phyloP scores from a whole-genome alignment of 2,113 vertebrate species.

The Thryonomys swinderianus region DNA sequence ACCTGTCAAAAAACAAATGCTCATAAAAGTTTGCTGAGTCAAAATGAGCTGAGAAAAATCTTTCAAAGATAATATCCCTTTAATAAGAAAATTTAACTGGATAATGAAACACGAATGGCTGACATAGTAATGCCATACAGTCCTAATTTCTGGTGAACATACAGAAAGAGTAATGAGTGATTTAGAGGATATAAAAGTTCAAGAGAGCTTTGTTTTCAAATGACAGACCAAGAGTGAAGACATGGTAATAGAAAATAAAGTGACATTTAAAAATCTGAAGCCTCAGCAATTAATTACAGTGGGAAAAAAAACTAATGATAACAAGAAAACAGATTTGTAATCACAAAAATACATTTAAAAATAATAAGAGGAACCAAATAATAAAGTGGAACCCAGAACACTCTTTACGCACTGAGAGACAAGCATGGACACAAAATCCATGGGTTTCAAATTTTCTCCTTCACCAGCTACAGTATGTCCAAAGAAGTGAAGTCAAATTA shows the following conservation, averaged over 20 bases:
- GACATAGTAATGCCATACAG: neutral
- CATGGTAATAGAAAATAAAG: neutral
- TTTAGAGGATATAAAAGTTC: constrained; percentile 12
- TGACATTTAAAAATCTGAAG: neutral
- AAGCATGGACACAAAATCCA: neutral
- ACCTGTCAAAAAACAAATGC: constrained; percentile 25
- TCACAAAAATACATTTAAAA: neutral
- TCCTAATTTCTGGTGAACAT: neutral
- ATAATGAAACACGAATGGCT: constrained; percentile 55
- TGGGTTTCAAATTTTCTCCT: neutral
- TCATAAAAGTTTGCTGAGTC: constrained; percentile 52
- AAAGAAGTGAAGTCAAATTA: neutral
- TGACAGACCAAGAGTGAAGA: constrained; percentile 37
- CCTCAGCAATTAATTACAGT: neutral
- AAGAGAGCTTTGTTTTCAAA: constrained; percentile 30
- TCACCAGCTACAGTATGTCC: neutral
- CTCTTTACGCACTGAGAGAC: neutral
- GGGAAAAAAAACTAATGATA: neutral
- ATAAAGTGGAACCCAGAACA: neutral
- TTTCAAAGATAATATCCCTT: constrained; percentile 40
- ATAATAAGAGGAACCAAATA: neutral
- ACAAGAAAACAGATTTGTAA: neutral
- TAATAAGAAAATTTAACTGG: constrained; percentile 34
- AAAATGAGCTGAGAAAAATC: constrained; percentile 24
- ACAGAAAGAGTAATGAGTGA: constrained; percentile 51